A percentile compares a stretch with the other conserved stretches of the same genome.
Evolutionary conservation across 2,888 invertebrate species (phyloP).

Genomic region (Scaptomyza reducta): DNA sequence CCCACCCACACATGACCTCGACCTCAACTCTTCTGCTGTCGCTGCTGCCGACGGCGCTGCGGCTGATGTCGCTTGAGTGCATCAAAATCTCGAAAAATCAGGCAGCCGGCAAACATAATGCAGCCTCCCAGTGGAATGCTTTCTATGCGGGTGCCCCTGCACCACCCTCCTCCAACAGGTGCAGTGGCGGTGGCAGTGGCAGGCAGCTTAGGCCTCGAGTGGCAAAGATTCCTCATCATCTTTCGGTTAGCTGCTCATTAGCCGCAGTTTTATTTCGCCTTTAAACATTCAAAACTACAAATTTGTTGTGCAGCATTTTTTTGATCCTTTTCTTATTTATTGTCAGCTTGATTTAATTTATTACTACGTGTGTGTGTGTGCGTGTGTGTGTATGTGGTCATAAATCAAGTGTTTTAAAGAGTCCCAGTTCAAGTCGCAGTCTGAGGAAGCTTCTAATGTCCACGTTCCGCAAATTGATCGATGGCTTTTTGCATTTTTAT

Average conservation of each 20-base stretch:
- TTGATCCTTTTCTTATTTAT: slow-evolving; percentile 49
- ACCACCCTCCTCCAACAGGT: not conserved
- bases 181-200: slow-evolving; percentile 10
- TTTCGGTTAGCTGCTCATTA: slow-evolving; percentile 56
- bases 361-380: slow-evolving; percentile 23
- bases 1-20: slow-evolving; percentile 53
- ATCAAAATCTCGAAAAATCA: slow-evolving; percentile 71
- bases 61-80: slow-evolving; percentile 49
- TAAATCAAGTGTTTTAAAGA: slow-evolving; percentile 62
- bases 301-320: slow-evolving; percentile 16
- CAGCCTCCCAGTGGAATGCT: slow-evolving; percentile 43
- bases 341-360: slow-evolving; percentile 50
- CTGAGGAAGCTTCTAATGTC: slow-evolving; percentile 46
- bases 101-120: slow-evolving; percentile 66
- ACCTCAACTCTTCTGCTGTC: slow-evolving; percentile 56
- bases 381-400: slow-evolving; percentile 26
- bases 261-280: slow-evolving; percentile 38
- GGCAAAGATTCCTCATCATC: slow-evolving; percentile 27
- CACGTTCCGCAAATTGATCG: slow-evolving; percentile 43
- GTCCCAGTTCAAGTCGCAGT: slow-evolving; percentile 12
- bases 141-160: slow-evolving; percentile 40
- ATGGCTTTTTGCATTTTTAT: slow-evolving; percentile 50
- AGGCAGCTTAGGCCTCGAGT: slow-evolving; percentile 7
- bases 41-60: slow-evolving; percentile 11
- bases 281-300: slow-evolving; percentile 41